phyloP scores from a whole-genome alignment of 2,113 vertebrate genomes.

The Phalacrocorax carbo region DNA sequence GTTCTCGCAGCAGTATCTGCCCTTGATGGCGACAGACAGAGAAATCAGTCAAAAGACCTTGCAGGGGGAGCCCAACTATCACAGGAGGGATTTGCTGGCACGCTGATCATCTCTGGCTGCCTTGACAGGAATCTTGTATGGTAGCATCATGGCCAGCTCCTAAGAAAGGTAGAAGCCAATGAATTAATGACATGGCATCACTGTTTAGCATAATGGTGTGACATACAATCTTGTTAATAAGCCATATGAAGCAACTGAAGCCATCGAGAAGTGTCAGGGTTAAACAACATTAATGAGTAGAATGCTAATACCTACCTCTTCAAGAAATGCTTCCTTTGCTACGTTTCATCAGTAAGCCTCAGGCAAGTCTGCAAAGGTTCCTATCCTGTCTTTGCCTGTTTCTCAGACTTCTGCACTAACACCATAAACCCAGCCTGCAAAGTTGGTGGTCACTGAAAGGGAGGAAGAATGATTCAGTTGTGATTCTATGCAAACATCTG shows the following conservation, averaged over 20 bases:
- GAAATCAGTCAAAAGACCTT: background rate
- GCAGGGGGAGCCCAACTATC: background rate
- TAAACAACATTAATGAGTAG: background rate
- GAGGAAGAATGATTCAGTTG: background rate
- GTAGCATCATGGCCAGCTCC: background rate
- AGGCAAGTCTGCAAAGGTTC: background rate
- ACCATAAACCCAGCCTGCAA: fast-evolving
- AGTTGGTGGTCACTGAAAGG: background rate
- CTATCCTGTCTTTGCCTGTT: background rate
- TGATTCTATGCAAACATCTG: background rate
- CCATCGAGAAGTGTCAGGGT: fast-evolving
- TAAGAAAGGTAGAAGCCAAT: background rate
- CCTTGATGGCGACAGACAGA: background rate
- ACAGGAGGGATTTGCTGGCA: background rate
- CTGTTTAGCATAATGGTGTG: background rate
- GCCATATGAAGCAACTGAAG: background rate
- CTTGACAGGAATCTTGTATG: background rate
- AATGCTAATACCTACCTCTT: background rate
- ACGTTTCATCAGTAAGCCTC: background rate
- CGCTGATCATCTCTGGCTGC: background rate
- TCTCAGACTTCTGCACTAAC: background rate
- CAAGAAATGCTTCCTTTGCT: background rate
- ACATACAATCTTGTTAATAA: background rate
- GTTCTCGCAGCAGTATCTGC: background rate
- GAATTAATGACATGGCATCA: background rate